Base-by-base conservation (phyloP, 2,888 invertebrate species). In the Pheosia tremula region DNA sequence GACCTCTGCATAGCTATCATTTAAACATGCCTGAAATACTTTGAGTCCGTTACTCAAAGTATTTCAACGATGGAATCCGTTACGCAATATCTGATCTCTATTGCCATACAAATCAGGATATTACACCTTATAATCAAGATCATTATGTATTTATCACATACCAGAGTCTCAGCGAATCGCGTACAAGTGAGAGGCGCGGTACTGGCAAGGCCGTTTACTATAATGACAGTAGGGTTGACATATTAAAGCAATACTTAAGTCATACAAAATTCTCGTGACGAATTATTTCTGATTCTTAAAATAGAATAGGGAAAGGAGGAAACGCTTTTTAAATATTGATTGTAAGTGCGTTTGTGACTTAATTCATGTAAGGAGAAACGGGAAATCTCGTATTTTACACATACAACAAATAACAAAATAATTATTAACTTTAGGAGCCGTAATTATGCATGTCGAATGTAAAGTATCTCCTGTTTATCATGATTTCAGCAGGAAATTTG, bases 181-280 rank as follows among this genome's bases (percentile, higher is more conserved):
- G 70, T 58, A 68, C 62, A 54, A 74, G 73, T 75, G 71, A 77
- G 77, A 72, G 76, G 63, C 63, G 56, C 53, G 57, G 68, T 72
- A 70, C 70, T 72, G 71, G 71, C 83, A 83, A 83, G 83, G 83
- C 76, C 82, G 77, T 39, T 39, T 37, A 61, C 67, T 75, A 61
- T 62, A 58, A 67, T 67, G 66, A 65, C 67, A 66, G 59, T 71
- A 64, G 64, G 67, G 67, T 65, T 52, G 62, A 60, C 53, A 53
- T 24, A 24, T 24, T 24, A 24, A n/a, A 49, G 43, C 3, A 53
- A 53, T 54, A 24, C 24, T 24, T 24, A 54, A 54, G 38, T 10
- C 38, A 53, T 53, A 54, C 54, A 38, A 54, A 38, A 24, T 37
- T 7, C 36, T 56, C 8, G 57, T 38, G 53, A 56, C 53, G 39